Evolutionary conservation across 2,797 vertebrate genomes (phyloP).

Genomic region (Phylloscopus collybita): DNA sequence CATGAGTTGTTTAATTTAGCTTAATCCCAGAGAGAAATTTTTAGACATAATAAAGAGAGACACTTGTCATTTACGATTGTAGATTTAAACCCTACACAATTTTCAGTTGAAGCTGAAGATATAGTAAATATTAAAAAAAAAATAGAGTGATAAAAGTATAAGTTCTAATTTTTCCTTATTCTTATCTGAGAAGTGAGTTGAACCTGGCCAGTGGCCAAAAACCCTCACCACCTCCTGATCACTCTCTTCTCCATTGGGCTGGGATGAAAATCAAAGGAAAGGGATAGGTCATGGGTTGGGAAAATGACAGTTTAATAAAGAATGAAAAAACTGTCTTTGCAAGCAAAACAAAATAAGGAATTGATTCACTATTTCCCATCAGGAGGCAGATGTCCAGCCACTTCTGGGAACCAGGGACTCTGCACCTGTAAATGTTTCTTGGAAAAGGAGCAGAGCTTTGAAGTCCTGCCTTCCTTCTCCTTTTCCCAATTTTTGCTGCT

Average conservation of each 20-base stretch:
- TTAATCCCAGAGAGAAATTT: not conserved
- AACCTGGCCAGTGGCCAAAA: not conserved
- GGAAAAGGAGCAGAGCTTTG: not conserved
- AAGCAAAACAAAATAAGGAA: not conserved
- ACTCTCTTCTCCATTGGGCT: not conserved
- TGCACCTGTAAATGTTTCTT: not conserved
- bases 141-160: not conserved
- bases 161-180: not conserved
- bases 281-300: not conserved
- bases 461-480: not conserved
- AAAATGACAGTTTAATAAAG: not conserved
- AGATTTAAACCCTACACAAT: not conserved
- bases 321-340: not conserved
- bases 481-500: not conserved
- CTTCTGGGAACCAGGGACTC: not conserved
- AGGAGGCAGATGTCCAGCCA: not conserved
- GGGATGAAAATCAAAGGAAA: not conserved
- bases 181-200: not conserved
- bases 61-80: not conserved
- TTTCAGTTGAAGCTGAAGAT: not conserved
- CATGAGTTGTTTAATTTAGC: not conserved
- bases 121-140: not conserved
- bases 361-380: not conserved
- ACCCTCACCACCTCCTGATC: fast-evolving
- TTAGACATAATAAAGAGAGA: not conserved